Conservation (phyloP, 2,113 vertebrate genomes). For the Hippocampus comes region DNA sequence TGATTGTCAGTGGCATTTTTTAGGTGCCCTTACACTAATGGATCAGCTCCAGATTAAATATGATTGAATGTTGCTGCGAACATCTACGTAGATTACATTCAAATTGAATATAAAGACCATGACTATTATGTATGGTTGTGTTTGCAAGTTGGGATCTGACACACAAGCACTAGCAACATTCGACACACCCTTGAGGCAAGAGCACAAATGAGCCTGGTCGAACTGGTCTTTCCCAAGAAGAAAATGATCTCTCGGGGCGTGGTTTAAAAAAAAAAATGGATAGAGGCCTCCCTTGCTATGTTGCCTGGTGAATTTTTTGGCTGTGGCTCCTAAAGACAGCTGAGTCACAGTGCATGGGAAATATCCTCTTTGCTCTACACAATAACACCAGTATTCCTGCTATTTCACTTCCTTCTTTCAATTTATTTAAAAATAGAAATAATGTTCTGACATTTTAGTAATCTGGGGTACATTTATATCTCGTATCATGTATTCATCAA, state of each 20-base stretch:
- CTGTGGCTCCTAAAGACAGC: conserved; percentile 28
- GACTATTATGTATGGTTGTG: not conserved
- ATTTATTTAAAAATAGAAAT: not conserved
- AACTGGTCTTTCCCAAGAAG: conserved; percentile 3
- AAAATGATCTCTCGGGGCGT: conserved; percentile 1
- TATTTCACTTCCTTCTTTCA: not conserved
- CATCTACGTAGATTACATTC: too few species aligned
- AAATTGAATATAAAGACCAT: too few species aligned
- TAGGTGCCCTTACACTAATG: not conserved
- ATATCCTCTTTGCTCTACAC: conserved; percentile 16
- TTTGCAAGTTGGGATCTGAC: conserved; percentile 1
- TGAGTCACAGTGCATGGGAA: conserved; percentile 36
- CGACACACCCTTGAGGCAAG: not conserved
- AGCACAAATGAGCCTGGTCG: not conserved
- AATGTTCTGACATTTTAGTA: not conserved
- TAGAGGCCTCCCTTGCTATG: conserved; percentile 7
- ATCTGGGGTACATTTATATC: not conserved
- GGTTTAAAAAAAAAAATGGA: not conserved
- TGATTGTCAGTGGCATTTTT: not conserved
- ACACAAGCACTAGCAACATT: not conserved
- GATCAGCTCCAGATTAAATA: not conserved
- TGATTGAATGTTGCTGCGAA: not conserved
- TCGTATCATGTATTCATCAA: too few species aligned
- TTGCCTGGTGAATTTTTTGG: conserved; percentile 37
- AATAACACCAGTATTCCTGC: conserved; percentile 18